Evolutionary conservation across 2,113 vertebrate species (phyloP).

Genomic region (Columba livia): DNA sequence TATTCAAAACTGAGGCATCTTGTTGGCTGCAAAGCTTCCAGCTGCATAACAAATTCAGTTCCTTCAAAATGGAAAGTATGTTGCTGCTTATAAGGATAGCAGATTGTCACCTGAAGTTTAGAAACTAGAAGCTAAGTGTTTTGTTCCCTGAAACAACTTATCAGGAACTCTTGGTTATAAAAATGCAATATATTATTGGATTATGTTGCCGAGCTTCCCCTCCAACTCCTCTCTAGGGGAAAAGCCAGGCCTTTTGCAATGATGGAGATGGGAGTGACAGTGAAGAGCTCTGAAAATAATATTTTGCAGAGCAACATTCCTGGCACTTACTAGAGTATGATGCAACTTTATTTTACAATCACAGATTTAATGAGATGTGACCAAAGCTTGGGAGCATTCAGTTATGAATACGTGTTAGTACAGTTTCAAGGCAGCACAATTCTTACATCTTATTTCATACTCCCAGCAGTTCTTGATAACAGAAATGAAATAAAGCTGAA

Average conservation of each 20-base stretch:
- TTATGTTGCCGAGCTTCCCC: background rate
- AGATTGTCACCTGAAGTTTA: background rate
- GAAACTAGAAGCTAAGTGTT: background rate
- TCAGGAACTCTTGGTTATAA: background rate
- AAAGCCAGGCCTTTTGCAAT: background rate
- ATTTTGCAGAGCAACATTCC: background rate
- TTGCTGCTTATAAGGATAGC: background rate
- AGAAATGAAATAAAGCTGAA: background rate
- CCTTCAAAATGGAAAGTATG: background rate
- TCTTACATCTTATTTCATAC: background rate
- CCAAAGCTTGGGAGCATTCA: background rate
- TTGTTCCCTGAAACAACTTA: background rate
- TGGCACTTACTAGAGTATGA: background rate
- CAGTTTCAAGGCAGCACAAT: background rate
- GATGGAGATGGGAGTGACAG: background rate
- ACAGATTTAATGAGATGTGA: background rate
- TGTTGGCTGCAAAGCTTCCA: background rate
- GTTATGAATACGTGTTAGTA: background rate
- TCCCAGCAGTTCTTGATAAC: background rate
- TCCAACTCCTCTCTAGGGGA: background rate
- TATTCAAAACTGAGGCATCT: background rate
- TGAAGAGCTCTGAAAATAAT: background rate
- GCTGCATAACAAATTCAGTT: background rate
- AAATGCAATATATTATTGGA: background rate
- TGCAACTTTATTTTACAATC: background rate